Conservation (phyloP, 2,888 invertebrate genomes). For the Pasiphila rectangulata region DNA sequence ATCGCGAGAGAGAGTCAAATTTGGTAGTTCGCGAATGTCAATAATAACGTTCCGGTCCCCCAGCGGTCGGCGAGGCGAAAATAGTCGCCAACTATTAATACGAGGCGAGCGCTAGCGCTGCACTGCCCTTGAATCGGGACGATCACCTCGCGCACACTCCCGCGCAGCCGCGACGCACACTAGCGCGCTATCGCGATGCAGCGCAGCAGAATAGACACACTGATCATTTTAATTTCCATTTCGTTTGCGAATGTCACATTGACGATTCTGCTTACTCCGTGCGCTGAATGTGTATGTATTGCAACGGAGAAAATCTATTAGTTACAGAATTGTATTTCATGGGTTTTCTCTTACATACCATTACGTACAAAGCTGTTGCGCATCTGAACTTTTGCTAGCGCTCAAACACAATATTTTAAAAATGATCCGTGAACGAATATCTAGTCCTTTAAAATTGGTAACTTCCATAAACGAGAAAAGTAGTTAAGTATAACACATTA, state of each 20-base stretch:
- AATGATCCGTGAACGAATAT: background rate
- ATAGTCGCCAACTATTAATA: constrained; percentile 80
- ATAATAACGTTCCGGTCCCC: constrained; percentile 76
- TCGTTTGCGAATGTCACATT: constrained; percentile 67
- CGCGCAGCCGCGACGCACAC: constrained; percentile 48
- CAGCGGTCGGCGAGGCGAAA: constrained; percentile 70
- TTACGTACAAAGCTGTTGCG: background rate
- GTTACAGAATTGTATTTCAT: constrained; percentile 4
- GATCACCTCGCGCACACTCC: constrained; percentile 75
- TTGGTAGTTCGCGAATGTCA: constrained; percentile 76
- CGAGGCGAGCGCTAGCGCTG: constrained; percentile 72
- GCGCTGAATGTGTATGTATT: constrained; percentile 35
- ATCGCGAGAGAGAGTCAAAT: constrained; percentile 42
- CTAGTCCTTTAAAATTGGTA: constrained; percentile 6
- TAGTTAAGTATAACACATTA: constrained; percentile 28
- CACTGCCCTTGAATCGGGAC: constrained; percentile 79
- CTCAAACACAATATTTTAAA: background rate
- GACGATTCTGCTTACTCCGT: constrained; percentile 48
- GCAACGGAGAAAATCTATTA: too few species aligned
- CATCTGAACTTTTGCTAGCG: background rate
- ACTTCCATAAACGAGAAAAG: constrained; percentile 23
- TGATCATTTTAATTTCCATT: constrained; percentile 73
- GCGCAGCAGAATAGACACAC: constrained; percentile 63
- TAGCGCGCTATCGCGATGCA: constrained; percentile 59
- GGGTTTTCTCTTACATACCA: constrained; percentile 2